Base-by-base conservation (phyloP, 2,888 invertebrate genomes). In the Blomia tropicalis region DNA sequence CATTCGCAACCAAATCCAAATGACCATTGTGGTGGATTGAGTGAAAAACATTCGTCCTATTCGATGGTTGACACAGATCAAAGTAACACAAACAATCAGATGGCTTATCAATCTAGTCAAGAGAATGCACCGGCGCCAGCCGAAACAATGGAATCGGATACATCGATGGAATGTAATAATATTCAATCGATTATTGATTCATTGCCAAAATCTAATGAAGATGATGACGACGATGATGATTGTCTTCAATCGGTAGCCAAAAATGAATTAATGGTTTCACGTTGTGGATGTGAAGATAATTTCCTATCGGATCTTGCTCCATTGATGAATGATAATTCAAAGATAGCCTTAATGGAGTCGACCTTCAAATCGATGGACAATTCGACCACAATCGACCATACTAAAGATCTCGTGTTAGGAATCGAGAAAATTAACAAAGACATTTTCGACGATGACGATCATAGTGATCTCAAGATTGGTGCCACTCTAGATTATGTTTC, bases 321-420 rank as follows among this genome's bases (percentile, higher is more conserved):
- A 14, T 36, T 56, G 29, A 56, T 56, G 56, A 56, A 56, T 56
- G 56, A 56, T 23, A 56, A 56, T 25, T 56, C 56, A 29, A 56
- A 56, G 23, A 56, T 56, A 3, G 56, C 56, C 27, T 25, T 56
- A 11, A 56, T 56, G 56, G 56, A 56, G 29, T 56, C 56, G 2
- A 56, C 56, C 17, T 56, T 56, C 23, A 56, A 56, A 56, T 29
- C 54, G 31, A 54, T 14, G 4, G 7, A 19, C 25, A 30, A 29
- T 19, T 14, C 17, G n/a, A 32, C 56, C 2, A 27, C 51, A 14
- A 29, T 56, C 3, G 19, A 47, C 11, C 19, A 47, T 27, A 11
- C 17, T 11, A 27, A 23, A 2, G 30, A 56, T 56, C 25, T 56
- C 29, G 56, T 11, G 11, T 29, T 27, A 19, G 31, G 31, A 2